Base-by-base conservation (phyloP, 2,113 vertebrate genomes). In the Toxotes chatareus region DNA sequence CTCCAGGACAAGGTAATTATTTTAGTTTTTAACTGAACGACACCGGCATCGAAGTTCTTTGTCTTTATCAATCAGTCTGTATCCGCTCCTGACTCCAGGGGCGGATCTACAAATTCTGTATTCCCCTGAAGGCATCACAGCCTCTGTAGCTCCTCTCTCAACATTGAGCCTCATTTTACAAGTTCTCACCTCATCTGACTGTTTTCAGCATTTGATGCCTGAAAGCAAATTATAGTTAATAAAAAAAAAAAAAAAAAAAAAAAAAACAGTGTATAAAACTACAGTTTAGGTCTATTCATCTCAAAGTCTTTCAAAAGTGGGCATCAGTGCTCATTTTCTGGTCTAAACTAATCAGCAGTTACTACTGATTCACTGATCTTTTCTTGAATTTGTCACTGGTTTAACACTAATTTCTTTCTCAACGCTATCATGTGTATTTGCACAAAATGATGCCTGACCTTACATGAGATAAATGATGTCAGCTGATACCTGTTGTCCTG, bases 1-100 rank as follows among this genome's bases (percentile, higher is more conserved):
- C 90, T 42, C 80, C 91, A 42, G 90, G 85, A 82, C 91, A 86
- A 89, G 86, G 91, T 93, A 86, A 60, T 14, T 56, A 0, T 64
- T n/a, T 23, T 12, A 1, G 3, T 66, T 47, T 59, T 11, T 1
- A 47, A 10, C 9, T 40, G 40, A 8, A 46, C 1, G 4, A 17
- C n/a, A 7, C 3, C 38, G 42, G 2, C 23, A 19, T 55, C 19
- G 5, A 19, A 9, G 21, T 40, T 56, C 10, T 63, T 71, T 79
- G 21, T 53, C 46, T 12, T 46, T 51, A 27, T 53, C 21, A 19
- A 21, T 21, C 32, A 2, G 0, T 36, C 14, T 49, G n/a, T 13
- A 7, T 4, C 79, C 0, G 7, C 7, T 23, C 14, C 19, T n/a
- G 32, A 9, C 8, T 51, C 11, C 62, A 75, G 64, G 63, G 68